Evolutionary conservation across 2,888 invertebrate species (phyloP).

Genomic region (Drosophila nr. medialis): DNA sequence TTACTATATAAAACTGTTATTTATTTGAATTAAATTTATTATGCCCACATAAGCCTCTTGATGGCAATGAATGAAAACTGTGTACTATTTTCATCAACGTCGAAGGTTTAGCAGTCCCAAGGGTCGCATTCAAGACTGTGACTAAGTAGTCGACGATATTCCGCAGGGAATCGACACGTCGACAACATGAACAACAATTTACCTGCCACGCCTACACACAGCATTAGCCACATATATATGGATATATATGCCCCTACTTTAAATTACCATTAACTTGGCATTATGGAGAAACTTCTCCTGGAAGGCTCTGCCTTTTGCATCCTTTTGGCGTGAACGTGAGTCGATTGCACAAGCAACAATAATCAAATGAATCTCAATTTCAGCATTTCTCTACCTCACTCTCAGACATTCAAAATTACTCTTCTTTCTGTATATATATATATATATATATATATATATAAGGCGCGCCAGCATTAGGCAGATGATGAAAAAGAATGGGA

Average conservation of each 20-base stretch:
- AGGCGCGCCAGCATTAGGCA: slow-evolving; percentile 44
- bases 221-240: slow-evolving; percentile 13
- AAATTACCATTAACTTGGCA: slow-evolving; percentile 47
- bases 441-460: slow-evolving; percentile 10
- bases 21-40: slow-evolving; percentile 21
- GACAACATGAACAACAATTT: slow-evolving; percentile 27
- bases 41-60: background rate
- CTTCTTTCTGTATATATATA: slow-evolving; percentile 7
- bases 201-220: slow-evolving; percentile 46
- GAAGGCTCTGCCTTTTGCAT: slow-evolving; percentile 39
- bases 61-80: slow-evolving; percentile 16
- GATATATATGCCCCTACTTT: slow-evolving; percentile 22
- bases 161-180: slow-evolving; percentile 37
- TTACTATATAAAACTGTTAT: slow-evolving; percentile 1
- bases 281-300: background rate
- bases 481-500: slow-evolving; percentile 13
- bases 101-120: slow-evolving; percentile 31
- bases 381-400: slow-evolving; percentile 17
- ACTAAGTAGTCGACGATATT: slow-evolving; percentile 16
- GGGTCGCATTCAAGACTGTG: slow-evolving; percentile 30
- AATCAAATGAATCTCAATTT: slow-evolving; percentile 71
- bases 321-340: slow-evolving; percentile 63
- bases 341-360: slow-evolving; percentile 61
- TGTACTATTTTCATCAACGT: slow-evolving; percentile 13
- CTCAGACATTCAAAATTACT: slow-evolving; percentile 13